Conservation (phyloP, 2,113 vertebrate species). For the Eurypyga helias region DNA sequence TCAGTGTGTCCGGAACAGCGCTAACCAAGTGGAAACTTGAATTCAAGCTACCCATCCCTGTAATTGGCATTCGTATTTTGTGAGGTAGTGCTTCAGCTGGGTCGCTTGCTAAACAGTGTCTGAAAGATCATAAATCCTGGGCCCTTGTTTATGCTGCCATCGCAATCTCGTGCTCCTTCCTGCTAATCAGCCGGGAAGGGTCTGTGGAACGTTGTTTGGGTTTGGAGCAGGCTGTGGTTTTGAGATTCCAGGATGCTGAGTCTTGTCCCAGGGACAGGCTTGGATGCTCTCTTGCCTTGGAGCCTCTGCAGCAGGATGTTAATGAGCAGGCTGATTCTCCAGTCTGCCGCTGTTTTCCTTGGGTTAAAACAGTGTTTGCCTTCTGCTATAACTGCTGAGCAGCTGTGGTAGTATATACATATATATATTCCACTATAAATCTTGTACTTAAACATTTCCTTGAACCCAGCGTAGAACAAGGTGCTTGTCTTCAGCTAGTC, state of each 20-base stretch:
- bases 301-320: not conserved
- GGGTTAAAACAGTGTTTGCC: not conserved
- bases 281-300: constrained; percentile 20
- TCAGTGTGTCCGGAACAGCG: not conserved
- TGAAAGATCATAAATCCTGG: not conserved
- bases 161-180: not conserved
- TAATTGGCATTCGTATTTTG: not conserved
- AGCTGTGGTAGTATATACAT: not conserved
- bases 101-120: not conserved
- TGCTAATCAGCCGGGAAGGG: not conserved
- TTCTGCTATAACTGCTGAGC: not conserved
- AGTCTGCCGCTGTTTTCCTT: not conserved
- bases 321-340: not conserved
- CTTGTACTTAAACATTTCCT: not conserved
- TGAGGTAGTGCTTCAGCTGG: not conserved
- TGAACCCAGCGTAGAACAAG: not conserved
- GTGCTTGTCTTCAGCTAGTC: not conserved
- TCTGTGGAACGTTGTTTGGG: constrained; percentile 28
- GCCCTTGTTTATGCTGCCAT: not conserved
- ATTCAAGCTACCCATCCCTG: not conserved
- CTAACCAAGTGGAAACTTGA: constrained; percentile 1
- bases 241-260: constrained; percentile 52
- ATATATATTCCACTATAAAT: not conserved
- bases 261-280: not conserved
- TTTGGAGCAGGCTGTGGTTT: constrained; percentile 56